These are phyloP conservation scores for Arion vulgaris DNA, from an alignment of 1,140 invertebrate genomes.

Conservation along the genomic window DNA sequence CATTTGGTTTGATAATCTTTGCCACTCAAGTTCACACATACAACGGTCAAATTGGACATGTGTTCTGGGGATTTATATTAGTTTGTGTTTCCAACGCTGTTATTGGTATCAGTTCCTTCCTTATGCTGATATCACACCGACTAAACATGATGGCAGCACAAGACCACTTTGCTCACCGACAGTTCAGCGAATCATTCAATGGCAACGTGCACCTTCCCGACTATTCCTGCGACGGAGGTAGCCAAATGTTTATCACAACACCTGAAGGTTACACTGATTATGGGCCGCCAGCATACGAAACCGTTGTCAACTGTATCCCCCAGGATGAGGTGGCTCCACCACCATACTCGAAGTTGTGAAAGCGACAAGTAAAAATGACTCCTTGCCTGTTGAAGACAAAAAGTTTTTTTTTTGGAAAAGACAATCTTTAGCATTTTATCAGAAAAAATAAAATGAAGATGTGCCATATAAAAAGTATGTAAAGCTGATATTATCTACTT, in stretches of 20 bases:
- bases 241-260: background rate
- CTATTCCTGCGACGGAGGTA: background rate
- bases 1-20: conserved; percentile 34
- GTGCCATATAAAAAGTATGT: too few relatives aligned
- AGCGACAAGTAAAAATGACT: background rate
- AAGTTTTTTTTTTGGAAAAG: background rate
- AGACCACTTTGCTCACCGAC: conserved; percentile 21
- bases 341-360: conserved; percentile 26
- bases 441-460: too few relatives aligned
- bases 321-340: conserved; percentile 31
- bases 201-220: background rate
- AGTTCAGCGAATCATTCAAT: conserved; percentile 17
- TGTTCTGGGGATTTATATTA: conserved; percentile 34
- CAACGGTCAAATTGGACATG: background rate
- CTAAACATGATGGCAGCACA: conserved; percentile 10
- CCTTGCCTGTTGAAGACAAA: background rate
- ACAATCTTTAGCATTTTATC: background rate
- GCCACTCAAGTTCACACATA: conserved; percentile 34
- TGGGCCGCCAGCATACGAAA: conserved; percentile 32
- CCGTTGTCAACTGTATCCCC: conserved; percentile 30
- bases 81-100: conserved; percentile 23
- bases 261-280: conserved; percentile 5
- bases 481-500: too few relatives aligned
- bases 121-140: conserved; percentile 32
- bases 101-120: conserved; percentile 20